Base-by-base conservation (phyloP, 2,888 invertebrate species). In the Gonocerus acuteangulatus region DNA sequence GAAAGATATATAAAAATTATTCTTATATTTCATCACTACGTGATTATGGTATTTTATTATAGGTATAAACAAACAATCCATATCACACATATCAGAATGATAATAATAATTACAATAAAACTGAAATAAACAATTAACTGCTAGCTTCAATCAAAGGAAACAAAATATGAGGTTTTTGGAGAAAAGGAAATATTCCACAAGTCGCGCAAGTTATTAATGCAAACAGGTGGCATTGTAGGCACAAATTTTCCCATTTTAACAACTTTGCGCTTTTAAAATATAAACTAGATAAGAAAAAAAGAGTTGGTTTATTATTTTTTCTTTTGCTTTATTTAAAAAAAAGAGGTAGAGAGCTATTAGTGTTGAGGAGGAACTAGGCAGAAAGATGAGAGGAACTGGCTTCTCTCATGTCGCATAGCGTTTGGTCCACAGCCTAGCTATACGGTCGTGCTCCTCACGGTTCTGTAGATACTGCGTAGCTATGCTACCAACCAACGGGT, bases 371-470 rank as follows among this genome's bases (percentile, higher is more conserved):
- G 54, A 48, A 61, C 45, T 47, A 45, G 19, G 73, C 60, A 73
- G 69, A 79, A 83, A 45, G 47, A 34, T 44, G 44, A 45, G 18
- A 7, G 22, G 15, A 1, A 27, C 7, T 16, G 23, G 47, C 54
- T 21, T 21, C 42, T 45, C 57, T 89, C 88, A 91, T 84, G 92
- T 92, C 69, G 93, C 93, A 73, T 92, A 97, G 72, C 96, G 86
- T 77, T 95, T 95, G 74, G 97, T 97, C 97, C 97, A 97, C 73
- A 95, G 86, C 76, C 95, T 86, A 69, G 97, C 97, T 76, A 95
- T 94, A 74, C 95, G 87, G 77, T 97, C 96, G 74, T 97, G 96
- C 75, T 97, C 96, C 74, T 94, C 94, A 65, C 95, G 82, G 77
- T 97, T 95, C 78, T 95, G 94, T 70, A 95, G 82, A 80, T 94